These are phyloP conservation scores for Schizothorax lantsangensis DNA, from an alignment of 2,797 vertebrate genomes.

Conservation along the genomic window DNA sequence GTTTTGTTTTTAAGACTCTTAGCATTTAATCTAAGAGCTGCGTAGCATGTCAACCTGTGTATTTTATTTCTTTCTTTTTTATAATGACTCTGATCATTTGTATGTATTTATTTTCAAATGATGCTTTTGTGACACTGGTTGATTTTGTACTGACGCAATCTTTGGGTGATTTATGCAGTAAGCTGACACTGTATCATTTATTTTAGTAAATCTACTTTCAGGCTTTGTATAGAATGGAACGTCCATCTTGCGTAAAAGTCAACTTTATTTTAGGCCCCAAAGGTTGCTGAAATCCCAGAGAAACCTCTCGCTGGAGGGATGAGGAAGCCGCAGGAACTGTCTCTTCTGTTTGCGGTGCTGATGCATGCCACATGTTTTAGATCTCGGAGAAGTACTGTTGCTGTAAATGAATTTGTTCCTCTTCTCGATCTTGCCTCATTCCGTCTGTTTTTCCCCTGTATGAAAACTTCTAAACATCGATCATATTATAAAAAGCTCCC, in stretches of 20 bases:
- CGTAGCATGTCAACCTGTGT: conserved; percentile 14
- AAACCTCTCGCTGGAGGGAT: conserved; percentile 10
- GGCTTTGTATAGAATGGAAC: conserved; percentile 15
- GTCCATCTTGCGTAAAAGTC: background rate
- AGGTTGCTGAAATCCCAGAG: background rate
- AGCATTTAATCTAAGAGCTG: background rate
- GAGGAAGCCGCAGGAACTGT: conserved; percentile 38
- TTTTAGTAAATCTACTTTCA: conserved; percentile 33
- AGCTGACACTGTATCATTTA: conserved; percentile 22
- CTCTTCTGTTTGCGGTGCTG: conserved; percentile 24
- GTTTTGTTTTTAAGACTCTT: conserved; percentile 3
- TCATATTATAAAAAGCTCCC: conserved; percentile 34
- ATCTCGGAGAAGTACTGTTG: conserved; percentile 36
- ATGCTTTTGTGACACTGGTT: conserved; percentile 50
- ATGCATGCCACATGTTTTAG: conserved; percentile 45
- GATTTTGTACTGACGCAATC: conserved; percentile 11
- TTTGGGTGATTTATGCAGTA: conserved; percentile 12
- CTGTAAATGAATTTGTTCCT: conserved; percentile 23
- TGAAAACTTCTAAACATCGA: conserved; percentile 6
- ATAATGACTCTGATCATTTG: conserved; percentile 11
- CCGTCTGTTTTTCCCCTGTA: background rate
- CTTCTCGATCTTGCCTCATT: conserved; percentile 15
- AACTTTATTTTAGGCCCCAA: background rate
- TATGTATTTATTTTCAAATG: conserved; percentile 51
- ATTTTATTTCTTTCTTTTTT: conserved; percentile 19